Evolutionary conservation across 1,140 invertebrate species (phyloP).

Genomic region (Nasonia vitripennis): DNA sequence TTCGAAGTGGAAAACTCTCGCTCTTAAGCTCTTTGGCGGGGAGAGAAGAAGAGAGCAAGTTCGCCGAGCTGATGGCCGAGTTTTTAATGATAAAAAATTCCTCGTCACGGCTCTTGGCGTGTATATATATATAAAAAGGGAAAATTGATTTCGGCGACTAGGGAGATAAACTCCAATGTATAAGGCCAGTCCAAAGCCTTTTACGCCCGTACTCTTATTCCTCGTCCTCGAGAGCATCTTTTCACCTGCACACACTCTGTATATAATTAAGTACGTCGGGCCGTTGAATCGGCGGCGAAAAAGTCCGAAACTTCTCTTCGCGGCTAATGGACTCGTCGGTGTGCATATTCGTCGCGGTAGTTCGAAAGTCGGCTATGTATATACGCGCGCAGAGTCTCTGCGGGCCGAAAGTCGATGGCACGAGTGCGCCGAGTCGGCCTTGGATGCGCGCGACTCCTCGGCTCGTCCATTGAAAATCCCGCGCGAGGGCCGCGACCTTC

Average conservation of each 20-base stretch:
- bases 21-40: not conserved
- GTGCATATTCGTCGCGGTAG: no score
- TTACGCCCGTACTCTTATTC: no score
- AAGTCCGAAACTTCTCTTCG: no score
- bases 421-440: not conserved
- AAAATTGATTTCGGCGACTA: not conserved
- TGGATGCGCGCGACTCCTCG: not conserved
- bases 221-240: no score
- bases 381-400: not conserved
- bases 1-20: not conserved
- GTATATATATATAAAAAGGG: not conserved
- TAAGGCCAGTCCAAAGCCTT: no score
- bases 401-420: not conserved
- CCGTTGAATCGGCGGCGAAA: no score
- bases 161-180: no score
- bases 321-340: constrained; percentile 17
- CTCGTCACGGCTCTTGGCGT: no score
- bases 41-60: not conserved
- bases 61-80: not conserved
- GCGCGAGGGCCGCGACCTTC: constrained; percentile 5
- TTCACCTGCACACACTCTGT: no score
- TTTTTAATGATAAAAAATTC: not conserved
- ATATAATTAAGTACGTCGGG: no score
- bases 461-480: not conserved
- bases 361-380: not conserved